Conservation (phyloP, 1,140 invertebrate species). For the Sarcophaga peregrina region DNA sequence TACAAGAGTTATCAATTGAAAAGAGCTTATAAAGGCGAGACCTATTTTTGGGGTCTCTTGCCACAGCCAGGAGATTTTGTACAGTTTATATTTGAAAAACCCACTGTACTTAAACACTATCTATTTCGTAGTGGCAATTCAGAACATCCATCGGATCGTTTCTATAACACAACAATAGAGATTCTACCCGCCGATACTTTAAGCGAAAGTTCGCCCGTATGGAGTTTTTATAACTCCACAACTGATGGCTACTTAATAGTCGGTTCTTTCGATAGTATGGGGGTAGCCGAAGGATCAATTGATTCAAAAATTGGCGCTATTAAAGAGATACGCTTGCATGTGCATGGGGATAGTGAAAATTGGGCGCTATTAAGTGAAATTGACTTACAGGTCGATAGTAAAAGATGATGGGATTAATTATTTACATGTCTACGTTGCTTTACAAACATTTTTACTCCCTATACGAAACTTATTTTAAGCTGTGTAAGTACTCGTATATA, state of each 20-base stretch:
- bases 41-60: slow-evolving; percentile 92
- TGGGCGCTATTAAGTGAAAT: slow-evolving; percentile 91
- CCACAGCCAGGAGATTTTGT: slow-evolving; percentile 87
- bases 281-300: slow-evolving; percentile 80
- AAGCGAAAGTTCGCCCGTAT: slow-evolving; percentile 61
- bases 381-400: slow-evolving; percentile 69
- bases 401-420: slow-evolving; percentile 52
- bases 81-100: slow-evolving; percentile 83
- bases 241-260: slow-evolving; percentile 79
- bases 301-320: slow-evolving; percentile 77
- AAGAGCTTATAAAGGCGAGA: slow-evolving; percentile 87
- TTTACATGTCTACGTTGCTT: no score
- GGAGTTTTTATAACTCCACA: slow-evolving; percentile 72
- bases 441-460: neutral
- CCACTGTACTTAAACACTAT: slow-evolving; percentile 81
- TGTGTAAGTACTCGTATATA: neutral
- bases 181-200: slow-evolving; percentile 74
- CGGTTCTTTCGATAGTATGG: slow-evolving; percentile 81
- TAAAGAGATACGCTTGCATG: slow-evolving; percentile 77
- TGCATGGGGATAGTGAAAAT: slow-evolving; percentile 84
- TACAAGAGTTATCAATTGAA: slow-evolving; percentile 86
- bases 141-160: slow-evolving; percentile 90
- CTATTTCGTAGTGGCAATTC: slow-evolving; percentile 91
- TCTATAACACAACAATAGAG: slow-evolving; percentile 91
- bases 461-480: neutral